These are phyloP conservation scores for Smithornis capensis DNA, from an alignment of 2,113 vertebrate genomes.

Conservation along the genomic window DNA sequence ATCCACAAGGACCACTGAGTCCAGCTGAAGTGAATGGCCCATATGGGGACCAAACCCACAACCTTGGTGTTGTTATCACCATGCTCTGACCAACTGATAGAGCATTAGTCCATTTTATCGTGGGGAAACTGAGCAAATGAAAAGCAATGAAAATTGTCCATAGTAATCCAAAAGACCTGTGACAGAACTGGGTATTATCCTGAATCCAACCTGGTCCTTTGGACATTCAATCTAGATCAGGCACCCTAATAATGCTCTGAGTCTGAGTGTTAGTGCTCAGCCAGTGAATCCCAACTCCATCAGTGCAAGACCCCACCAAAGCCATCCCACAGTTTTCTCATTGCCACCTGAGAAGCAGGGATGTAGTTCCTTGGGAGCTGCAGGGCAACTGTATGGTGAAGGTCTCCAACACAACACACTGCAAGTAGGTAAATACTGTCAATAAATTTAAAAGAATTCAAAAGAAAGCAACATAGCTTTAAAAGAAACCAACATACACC, in stretches of 20 bases:
- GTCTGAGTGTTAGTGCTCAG: neutral
- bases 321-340: neutral
- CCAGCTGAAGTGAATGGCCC: neutral
- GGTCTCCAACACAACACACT: neutral
- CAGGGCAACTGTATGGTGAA: neutral
- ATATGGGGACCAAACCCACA: neutral
- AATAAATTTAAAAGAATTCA: neutral
- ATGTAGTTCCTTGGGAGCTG: neutral
- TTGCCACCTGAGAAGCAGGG: neutral
- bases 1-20: neutral
- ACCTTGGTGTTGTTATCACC: neutral
- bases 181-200: neutral
- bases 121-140: neutral
- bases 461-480: too few species aligned
- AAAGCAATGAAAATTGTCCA: neutral
- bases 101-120: neutral
- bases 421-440: neutral
- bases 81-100: neutral
- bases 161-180: neutral
- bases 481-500: neutral
- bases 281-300: rapidly evolving
- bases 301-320: neutral
- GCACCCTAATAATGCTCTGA: rapidly evolving
- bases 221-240: neutral
- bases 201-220: neutral